Evolutionary conservation across 2,888 invertebrate genomes (phyloP).

Genomic region (Heliconius sara): DNA sequence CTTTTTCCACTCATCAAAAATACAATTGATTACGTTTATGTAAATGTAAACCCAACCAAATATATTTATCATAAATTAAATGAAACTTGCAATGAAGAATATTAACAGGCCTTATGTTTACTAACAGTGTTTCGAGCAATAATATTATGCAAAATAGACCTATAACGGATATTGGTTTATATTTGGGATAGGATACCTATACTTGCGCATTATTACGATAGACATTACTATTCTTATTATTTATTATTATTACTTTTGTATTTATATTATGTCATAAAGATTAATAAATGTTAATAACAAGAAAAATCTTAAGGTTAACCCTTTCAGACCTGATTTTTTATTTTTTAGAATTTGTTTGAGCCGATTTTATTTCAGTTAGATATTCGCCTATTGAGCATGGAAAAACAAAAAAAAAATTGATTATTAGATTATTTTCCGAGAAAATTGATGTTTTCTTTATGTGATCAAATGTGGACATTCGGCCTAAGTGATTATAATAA

Average conservation of each 20-base stretch:
- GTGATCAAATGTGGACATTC: no score
- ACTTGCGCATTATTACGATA: neutral
- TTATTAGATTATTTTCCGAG: no score
- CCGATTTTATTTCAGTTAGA: no score
- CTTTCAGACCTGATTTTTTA: no score
- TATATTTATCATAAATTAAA: conserved; percentile 13
- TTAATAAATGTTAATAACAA: no score
- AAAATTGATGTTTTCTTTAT: no score
- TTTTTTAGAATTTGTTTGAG: no score
- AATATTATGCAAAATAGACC: conserved; percentile 3
- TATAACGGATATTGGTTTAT: neutral
- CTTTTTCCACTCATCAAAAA: neutral
- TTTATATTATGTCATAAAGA: no score
- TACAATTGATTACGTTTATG: neutral
- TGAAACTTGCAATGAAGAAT: neutral
- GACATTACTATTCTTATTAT: neutral
- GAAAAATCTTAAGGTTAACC: no score
- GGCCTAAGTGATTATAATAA: no score
- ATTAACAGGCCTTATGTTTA: conserved; percentile 6
- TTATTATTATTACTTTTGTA: neutral
- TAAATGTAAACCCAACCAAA: neutral
- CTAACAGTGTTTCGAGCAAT: conserved; percentile 10
- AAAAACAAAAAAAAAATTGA: no score
- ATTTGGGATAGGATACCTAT: conserved; percentile 5
- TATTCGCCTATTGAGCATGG: no score